Evolutionary conservation across 2,797 vertebrate species (phyloP), one percentile per base, ranked within the genome.

Genomic region (Thaleichthys pacificus): DNA sequence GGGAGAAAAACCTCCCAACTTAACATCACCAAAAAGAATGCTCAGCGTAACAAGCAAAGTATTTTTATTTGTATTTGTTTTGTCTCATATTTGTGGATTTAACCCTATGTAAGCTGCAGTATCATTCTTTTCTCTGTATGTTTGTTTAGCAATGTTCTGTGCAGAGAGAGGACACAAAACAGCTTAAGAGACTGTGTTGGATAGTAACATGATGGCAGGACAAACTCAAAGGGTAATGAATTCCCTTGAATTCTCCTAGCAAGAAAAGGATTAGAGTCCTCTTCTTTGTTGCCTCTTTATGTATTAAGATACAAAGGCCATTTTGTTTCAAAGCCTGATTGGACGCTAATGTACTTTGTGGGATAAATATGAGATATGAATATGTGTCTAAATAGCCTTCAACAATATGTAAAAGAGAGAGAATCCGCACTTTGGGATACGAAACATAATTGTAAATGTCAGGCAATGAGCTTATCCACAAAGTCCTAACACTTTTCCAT

Each of bases 381-480:
- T 28, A 69, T 56, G 21, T 5, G 9, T 22, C 54, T 58, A 6
- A 22, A 69, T 68, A 24, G 65, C 22, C 61, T 17, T 30, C 22
- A 68, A 57, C 28, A 57, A 35, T 58, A 57, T 57, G 9, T 62
- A 28, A 3, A 24, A 63, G 61, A 22, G 47, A 57, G 30, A 19
- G 32, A 38, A 15, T 17, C 51, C 9, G 21, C 14, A 51, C 11
- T 30, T 11, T 5, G 35, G 49, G 47, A 30, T 38, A 24, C 17
- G 14, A 63, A 22, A 71, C 15, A 49, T 11, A 63, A 56, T 17
- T 9, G 28, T 19, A 38, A 65, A 38, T 54, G 57, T 73, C 38
- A 68, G 38, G 72, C 22, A 70, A 64, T 64, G 61, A 21, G 51
- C 66, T 73, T 61, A 69, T 56, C n/a, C 30, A 15, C 54, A 58